Evolutionary conservation across 35 echinoderm and acorn worm species (phyloP).

Genomic region (Ptychodera flava): DNA sequence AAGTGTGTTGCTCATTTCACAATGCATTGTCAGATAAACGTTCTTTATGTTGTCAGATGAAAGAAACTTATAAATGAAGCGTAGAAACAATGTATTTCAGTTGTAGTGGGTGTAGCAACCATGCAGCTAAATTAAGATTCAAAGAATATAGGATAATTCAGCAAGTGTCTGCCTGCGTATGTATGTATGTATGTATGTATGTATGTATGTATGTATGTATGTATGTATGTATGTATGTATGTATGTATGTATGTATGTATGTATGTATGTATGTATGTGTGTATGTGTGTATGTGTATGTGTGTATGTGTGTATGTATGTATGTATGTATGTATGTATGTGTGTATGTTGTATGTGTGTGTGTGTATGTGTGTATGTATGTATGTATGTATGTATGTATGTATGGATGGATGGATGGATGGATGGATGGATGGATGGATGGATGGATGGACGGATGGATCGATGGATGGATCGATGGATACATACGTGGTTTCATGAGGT

Average conservation of each 20-base stretch:
- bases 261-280: neutral
- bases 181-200: neutral
- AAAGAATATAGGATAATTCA: too few species aligned
- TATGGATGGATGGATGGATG: neutral
- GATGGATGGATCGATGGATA: neutral
- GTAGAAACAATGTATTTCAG: too few species aligned
- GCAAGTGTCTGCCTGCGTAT: neutral
- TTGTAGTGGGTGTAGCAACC: too few species aligned
- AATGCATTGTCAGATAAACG: too few species aligned
- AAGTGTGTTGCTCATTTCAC: too few species aligned
- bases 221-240: neutral
- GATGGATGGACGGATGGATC: neutral
- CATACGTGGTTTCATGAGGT: too few species aligned
- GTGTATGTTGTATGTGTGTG: neutral
- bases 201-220: slow-evolving; percentile 2
- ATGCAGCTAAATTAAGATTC: too few species aligned
- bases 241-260: neutral
- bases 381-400: slow-evolving; percentile 2
- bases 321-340: slow-evolving; percentile 2
- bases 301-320: neutral
- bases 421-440: neutral
- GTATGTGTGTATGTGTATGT: neutral
- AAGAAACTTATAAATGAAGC: too few species aligned
- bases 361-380: neutral
- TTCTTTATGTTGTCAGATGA: too few species aligned